Conservation (phyloP, 2,113 vertebrate species). For the Myodes glareolus region DNA sequence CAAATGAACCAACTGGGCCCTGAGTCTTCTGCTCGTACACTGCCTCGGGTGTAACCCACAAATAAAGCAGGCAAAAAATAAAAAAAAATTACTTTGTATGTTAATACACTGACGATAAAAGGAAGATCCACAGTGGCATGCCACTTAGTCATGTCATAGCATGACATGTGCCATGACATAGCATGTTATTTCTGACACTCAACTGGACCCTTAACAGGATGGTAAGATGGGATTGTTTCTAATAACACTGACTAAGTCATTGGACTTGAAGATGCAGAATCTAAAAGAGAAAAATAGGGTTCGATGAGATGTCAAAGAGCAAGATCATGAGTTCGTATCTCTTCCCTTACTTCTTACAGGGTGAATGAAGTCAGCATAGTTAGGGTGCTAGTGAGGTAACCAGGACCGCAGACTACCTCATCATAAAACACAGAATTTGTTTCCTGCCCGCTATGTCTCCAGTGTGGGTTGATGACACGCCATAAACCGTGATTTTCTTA, state of each 20-base stretch:
- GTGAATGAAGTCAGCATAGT: neutral
- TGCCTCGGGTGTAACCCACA: neutral
- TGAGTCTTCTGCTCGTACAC: neutral
- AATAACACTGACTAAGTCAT: neutral
- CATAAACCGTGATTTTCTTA: neutral
- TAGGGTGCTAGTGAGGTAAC: neutral
- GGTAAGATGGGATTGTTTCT: neutral
- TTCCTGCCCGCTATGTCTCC: neutral
- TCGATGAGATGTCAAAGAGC: neutral
- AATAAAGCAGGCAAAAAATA: neutral
- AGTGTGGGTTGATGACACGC: neutral
- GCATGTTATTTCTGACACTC: neutral
- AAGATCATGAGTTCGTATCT: neutral
- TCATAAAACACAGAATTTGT: neutral
- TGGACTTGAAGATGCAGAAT: neutral
- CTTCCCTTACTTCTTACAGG: neutral
- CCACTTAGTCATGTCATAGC: neutral
- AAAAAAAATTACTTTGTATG: neutral
- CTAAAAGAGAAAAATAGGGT: neutral
- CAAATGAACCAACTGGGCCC: neutral
- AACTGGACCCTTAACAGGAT: neutral
- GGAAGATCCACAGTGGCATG: neutral
- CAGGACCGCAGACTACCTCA: neutral
- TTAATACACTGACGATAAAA: neutral
- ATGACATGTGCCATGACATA: neutral